Base-by-base conservation (phyloP, 2,888 invertebrate species). In the Protonemura montana region DNA sequence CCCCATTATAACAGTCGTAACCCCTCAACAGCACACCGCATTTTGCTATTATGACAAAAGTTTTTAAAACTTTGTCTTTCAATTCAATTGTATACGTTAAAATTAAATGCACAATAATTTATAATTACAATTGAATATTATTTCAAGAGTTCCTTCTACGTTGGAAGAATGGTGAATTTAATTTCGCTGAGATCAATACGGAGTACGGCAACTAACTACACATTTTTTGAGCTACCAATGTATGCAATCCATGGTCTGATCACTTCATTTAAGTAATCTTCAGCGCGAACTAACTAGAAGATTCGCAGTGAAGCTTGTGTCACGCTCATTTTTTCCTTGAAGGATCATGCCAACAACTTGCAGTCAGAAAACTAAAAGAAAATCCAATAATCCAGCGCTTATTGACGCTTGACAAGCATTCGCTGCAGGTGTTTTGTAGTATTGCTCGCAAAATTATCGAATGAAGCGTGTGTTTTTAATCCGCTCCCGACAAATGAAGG, bases 381-480 rank as follows among this genome's bases (percentile, higher is more conserved):
- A 41, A 59, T 21, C 21, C 59, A 59, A 59, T 59, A 59, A 59
- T 59, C 59, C 59, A 3, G 59, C 6, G 21, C 59, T 59, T 13
- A 59, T 59, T 1, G 59, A 59, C 59, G 59, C 59, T 59, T 59
- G 16, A 59, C 78, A 25, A 78, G 13, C 28, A 13, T 21, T 29
- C 29, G 84, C n/a, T n/a, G n/a, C 84, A 84, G 84, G 84, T 84
- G 84, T 84, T 84, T 76, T 84, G 59, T 27, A 2, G 26, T 21
- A 28, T 28, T 84, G 41, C 42, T 28, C 78, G n/a, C 28, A 16
- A 7, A 25, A 27, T 81, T 5, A 76, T 42, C 25, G 76, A 29
- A 76, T 85, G 82, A 82, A 85, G 85, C 87, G 87, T 85, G 85
- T 77, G 80, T 76, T 87, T 87, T 87, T 85, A 87, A 85, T 85